Conservation (phyloP, 2,888 invertebrate species). For the Rhingia campestris region DNA sequence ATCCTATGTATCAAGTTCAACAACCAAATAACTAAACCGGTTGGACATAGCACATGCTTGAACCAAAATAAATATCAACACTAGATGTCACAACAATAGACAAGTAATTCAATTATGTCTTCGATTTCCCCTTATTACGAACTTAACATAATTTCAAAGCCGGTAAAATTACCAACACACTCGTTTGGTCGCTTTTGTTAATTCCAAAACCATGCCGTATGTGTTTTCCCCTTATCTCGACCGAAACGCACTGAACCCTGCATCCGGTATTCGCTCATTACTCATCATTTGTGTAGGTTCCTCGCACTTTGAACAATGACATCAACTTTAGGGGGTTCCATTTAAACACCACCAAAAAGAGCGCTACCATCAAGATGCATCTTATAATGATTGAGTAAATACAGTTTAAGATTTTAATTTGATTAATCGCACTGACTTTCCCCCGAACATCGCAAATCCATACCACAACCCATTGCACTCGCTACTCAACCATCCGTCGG, state of each 20-base stretch:
- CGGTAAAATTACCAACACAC: neutral
- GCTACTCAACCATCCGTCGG: neutral
- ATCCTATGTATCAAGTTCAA: no score
- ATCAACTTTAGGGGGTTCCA: conserved; percentile 4
- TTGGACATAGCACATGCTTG: no score
- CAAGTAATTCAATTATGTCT: neutral
- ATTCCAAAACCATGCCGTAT: neutral
- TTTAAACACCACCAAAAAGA: neutral
- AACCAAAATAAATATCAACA: neutral
- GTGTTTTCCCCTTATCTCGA: neutral
- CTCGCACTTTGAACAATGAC: conserved; percentile 12
- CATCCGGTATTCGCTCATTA: conserved; percentile 23
- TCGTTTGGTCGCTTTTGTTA: neutral
- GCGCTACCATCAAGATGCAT: neutral
- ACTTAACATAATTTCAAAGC: neutral
- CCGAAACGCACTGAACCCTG: conserved; percentile 32
- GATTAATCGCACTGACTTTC: conserved; percentile 15
- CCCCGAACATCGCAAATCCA: neutral
- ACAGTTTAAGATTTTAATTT: neutral
- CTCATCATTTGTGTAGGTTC: conserved; percentile 10
- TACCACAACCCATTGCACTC: conserved; percentile 8
- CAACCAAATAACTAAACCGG: no score
- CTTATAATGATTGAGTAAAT: conserved; percentile 1
- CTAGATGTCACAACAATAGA: neutral
- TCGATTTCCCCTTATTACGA: no score